Base-by-base conservation (phyloP, 2,888 invertebrate genomes). In the Ectobius pallidus region DNA sequence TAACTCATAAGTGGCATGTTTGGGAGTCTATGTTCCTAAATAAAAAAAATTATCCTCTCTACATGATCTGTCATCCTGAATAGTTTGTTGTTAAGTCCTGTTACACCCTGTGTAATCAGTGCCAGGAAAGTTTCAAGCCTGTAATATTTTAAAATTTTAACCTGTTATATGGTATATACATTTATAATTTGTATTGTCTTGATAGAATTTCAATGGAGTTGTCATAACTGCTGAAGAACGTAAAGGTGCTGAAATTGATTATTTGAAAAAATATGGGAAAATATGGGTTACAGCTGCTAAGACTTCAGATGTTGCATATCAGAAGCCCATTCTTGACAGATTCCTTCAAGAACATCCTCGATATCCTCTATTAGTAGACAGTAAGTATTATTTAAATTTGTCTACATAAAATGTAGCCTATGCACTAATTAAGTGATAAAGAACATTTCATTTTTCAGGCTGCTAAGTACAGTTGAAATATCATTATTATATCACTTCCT, bases 201-300 rank as follows among this genome's bases (percentile, higher is more conserved):
- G n/a, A n/a, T 79, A 90, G 87, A 85, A 87, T 79, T 83, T 94
- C 18, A 94, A 94, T 83, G 91, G 92, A 42, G 89, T 90, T 1
- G 83, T 85, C 77, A 90, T 96, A 76, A 86, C 86, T 0, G 80
- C 85, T 0, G 90, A 90, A 72, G 90, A 94, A 73, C 88, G 95
- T 70, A 88, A 92, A 76, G 96, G 95, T 1, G 94, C 96, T 0
- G 96, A 97, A 80, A 92, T 95, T 75, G 97, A 97, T 84, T 96
- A 97, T 79, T 84, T 97, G 82, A 96, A 96, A 82, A 88, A 90
- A 25, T 91, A 91, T 82, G 94, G 93, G 0, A 83, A 87, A 0
- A 90, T 91, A 74, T 95, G 93, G 92, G 83, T 91, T 68, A 83
- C 85, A 75, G 86, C 87, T 0, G 87, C 87, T 77, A 83, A 81